A percentile compares a stretch with the other conserved stretches of the same genome.
Evolutionary conservation across 2,888 invertebrate species (phyloP).

Genomic region (Abrostola triplasia): DNA sequence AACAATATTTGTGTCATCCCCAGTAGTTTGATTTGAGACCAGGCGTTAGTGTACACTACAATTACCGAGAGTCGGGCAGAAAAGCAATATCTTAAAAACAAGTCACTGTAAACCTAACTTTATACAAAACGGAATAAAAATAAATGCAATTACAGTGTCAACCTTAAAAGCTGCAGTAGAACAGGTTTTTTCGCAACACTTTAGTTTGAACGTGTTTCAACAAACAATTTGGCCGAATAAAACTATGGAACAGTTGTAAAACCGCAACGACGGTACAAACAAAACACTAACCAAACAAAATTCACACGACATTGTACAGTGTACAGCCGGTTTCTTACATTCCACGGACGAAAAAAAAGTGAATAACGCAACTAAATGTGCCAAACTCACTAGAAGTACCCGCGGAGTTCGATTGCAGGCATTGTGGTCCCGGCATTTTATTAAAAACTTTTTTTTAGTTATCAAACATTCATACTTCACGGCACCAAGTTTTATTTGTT

Average conservation of each 20-base stretch:
- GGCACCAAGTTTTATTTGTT: slow-evolving; percentile 52
- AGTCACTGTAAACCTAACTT: not conserved
- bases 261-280: slow-evolving; percentile 3
- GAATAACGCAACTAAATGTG: slow-evolving; percentile 42
- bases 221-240: slow-evolving; percentile 24
- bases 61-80: too few relatives aligned
- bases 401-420: slow-evolving; percentile 45
- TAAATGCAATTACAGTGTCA: not conserved
- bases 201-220: slow-evolving; percentile 6
- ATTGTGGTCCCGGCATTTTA: slow-evolving; percentile 50
- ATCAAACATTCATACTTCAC: slow-evolving; percentile 54
- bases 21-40: too few relatives aligned
- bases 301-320: slow-evolving; percentile 21
- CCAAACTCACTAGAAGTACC: slow-evolving; percentile 32
- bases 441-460: slow-evolving; percentile 55
- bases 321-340: slow-evolving; percentile 18
- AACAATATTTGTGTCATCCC: too few relatives aligned
- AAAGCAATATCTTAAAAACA: too few relatives aligned
- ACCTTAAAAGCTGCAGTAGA: not conserved
- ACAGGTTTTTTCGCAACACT: not conserved
- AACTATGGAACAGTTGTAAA: slow-evolving; percentile 30
- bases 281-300: slow-evolving; percentile 1
- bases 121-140: not conserved
- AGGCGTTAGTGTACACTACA: too few relatives aligned
- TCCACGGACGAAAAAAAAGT: slow-evolving; percentile 22